Base-by-base conservation (phyloP, 2,797 vertebrate species). In the Heterohyrax brucei region DNA sequence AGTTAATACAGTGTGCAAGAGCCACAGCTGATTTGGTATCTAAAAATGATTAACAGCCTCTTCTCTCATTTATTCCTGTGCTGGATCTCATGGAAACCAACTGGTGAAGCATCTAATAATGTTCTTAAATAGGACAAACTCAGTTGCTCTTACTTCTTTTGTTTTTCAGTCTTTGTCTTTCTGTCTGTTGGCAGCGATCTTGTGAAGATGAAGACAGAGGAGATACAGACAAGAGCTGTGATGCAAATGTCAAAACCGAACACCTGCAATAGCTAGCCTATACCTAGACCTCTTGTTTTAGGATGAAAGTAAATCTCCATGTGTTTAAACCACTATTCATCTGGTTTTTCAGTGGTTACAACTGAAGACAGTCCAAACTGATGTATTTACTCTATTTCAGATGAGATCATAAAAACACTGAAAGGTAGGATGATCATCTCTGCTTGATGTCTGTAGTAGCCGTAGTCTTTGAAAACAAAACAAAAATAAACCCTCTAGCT, bases 381-480 rank as follows among this genome's bases (percentile, higher is more conserved):
- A 94, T 73, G 84, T 18, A 72, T 28, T 87, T 79, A 76, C 7
- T 95, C 72, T 44, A 68, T 76, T 87, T 83, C 59, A 83, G 7
- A 46, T 68, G 64, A 76, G 24, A n/a, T 26, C 24, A 3, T 88
- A 76, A 94, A 88, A 91, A 53, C 33, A 61, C n/a, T 61, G 56
- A 94, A 68, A 94, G 72, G 48, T 19, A 83, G 70, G 86, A 91
- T 46, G 89, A 64, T 94, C 93, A 85, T 10, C 18, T 77, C 68
- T 61, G 22, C 56, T 91, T 92, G 84, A 61, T 46, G 72, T 13
- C 24, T 66, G 6, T 12, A 87, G 64, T 91, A 93, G 91, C 93
- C 28, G 70, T 21, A 76, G 30, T 88, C n/a, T 91, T 85, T 91
- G 79, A 94, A 94, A 86, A 72, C n/a, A 61, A 61, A 61, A 61